Conservation (phyloP, 2,113 vertebrate genomes). For the Percina caprodes region DNA sequence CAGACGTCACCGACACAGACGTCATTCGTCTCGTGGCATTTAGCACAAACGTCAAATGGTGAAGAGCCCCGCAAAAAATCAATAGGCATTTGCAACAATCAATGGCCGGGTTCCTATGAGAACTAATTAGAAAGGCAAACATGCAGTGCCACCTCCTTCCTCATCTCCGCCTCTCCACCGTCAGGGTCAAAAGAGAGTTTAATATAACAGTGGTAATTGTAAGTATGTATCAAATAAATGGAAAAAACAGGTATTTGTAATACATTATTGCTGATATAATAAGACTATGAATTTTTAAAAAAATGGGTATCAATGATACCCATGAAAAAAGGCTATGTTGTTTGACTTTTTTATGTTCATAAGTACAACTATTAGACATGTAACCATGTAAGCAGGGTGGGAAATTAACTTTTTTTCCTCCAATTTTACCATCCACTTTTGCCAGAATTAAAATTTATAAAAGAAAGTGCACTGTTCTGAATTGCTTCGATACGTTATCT, state of each 20-base stretch:
- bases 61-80: constrained; percentile 69
- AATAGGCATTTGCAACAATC: constrained; percentile 79
- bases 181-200: constrained; percentile 42
- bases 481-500: too few species aligned
- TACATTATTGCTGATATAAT: background rate
- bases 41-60: constrained; percentile 67
- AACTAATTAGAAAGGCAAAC: constrained; percentile 80
- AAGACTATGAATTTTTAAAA: background rate
- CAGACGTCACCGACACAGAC: constrained; percentile 33
- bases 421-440: too few species aligned
- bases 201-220: constrained; percentile 18
- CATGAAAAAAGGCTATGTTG: background rate
- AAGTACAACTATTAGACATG: background rate
- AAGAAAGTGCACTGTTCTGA: too few species aligned
- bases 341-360: background rate
- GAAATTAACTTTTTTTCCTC: too few species aligned
- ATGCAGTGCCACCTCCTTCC: constrained; percentile 40
- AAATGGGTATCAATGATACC: background rate
- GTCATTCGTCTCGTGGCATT: constrained; percentile 64
- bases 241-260: background rate
- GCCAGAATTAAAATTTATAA: too few species aligned
- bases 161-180: constrained; percentile 23
- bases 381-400: background rate
- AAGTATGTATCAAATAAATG: background rate
- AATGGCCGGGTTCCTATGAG: constrained; percentile 75